Evolutionary conservation across 2,113 vertebrate species (phyloP), one percentile per base, ranked within the genome.

Genomic region (Suncus etruscus): DNA sequence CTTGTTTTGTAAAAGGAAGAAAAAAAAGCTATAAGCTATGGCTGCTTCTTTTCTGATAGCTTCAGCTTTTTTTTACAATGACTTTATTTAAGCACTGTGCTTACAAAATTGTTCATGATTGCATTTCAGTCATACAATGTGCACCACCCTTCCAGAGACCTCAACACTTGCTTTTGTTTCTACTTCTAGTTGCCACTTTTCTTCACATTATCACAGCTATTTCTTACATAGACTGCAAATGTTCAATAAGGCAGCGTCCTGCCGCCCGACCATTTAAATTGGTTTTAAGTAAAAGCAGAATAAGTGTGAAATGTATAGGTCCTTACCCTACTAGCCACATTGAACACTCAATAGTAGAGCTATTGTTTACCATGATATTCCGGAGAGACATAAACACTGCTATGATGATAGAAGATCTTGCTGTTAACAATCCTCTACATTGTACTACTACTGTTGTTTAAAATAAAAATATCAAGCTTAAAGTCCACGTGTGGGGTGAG

Each of bases 261-360:
- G n/a, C 72, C 24, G 54, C 29, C 11, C 20, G 24, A 85, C 20
- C 80, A 77, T 63, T 77, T 92, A 76, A 84, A 45, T 47, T 81
- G 80, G 65, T 75, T 84, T 85, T 68, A 84, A 88, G 54, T 91
- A 39, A 89, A 86, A 79, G 45, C 20, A 63, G 78, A 93, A 74
- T 70, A 45, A 61, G 11, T 54, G 70, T 66, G 51, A 68, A 87
- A 87, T 63, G 3, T 51, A 73, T 6, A 73, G 66, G 27, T 73
- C 83, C 51, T 91, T 54, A 50, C 45, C 66, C 68, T 22, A 70
- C 65, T 31, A 45, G 61, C 24, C 73, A 89, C 61, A 80, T 39
- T 73, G 83, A 80, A 18, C 27, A 15, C 65, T 75, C 77, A 83
- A 25, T 6, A 91, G n/a, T 29, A 14, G n/a, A 63, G 31, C 74